phyloP scores from a whole-genome alignment of 2,113 vertebrate genomes.

The Platichthys stellatus region DNA sequence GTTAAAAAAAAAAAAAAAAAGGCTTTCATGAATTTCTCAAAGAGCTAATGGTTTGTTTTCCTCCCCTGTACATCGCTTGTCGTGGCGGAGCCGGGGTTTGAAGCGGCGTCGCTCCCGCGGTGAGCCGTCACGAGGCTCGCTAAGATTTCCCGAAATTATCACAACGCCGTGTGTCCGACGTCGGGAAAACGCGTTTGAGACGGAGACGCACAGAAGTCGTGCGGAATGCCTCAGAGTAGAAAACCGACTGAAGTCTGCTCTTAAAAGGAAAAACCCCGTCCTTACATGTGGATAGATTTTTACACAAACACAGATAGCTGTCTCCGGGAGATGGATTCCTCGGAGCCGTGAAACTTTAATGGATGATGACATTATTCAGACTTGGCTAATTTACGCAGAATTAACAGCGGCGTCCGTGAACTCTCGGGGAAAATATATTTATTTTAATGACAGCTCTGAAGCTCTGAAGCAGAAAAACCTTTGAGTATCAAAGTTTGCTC shows the following conservation, averaged over 20 bases:
- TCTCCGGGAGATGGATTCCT: conserved; percentile 29
- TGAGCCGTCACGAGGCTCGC: conserved; percentile 40
- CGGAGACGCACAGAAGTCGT: not conserved
- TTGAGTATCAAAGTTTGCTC: conserved; percentile 13
- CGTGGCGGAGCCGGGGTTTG: conserved; percentile 46
- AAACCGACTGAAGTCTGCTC: conserved; percentile 34
- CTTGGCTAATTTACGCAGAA: conserved; percentile 10
- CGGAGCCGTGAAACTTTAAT: not conserved
- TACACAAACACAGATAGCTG: conserved; percentile 26
- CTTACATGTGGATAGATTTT: conserved; percentile 21
- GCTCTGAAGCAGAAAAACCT: conserved; percentile 13
- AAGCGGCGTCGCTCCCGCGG: conserved; percentile 36
- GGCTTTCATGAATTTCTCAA: conserved; percentile 66
- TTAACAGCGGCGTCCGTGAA: conserved; percentile 15
- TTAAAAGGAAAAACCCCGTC: conserved; percentile 45
- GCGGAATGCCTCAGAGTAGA: conserved; percentile 45
- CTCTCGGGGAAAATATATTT: not conserved
- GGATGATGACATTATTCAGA: conserved; percentile 59
- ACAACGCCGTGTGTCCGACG: conserved; percentile 35
- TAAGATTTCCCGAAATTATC: conserved; percentile 40
- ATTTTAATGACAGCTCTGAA: conserved; percentile 1
- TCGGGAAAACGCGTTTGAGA: not conserved
- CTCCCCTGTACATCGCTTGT: conserved; percentile 28
- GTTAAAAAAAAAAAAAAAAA: conserved; percentile 30
- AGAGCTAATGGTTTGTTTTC: conserved; percentile 68